phyloP scores from a whole-genome alignment of 2,797 vertebrate species.

The Odontamblyopus lacepedii region DNA sequence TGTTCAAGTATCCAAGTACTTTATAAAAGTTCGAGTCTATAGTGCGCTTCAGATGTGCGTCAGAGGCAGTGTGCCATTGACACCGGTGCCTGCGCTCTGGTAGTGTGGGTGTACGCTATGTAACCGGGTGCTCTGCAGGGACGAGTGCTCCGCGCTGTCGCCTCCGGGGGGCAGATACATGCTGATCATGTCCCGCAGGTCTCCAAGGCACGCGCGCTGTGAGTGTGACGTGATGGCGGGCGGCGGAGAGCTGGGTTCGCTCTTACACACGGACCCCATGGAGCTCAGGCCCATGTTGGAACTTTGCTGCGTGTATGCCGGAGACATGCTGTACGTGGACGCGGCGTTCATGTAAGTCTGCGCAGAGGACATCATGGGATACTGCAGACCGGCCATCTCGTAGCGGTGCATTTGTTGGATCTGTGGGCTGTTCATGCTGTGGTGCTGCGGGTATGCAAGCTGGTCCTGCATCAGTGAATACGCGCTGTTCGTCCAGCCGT shows the following conservation, averaged over 20 bases:
- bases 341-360: constrained; percentile 98
- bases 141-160: constrained; percentile 89
- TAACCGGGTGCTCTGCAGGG: constrained; percentile 89
- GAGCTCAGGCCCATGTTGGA: constrained; percentile 88
- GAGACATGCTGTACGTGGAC: constrained; percentile 91
- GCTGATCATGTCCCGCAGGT: constrained; percentile 99
- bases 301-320: constrained; percentile 89
- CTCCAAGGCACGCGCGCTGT: constrained; percentile 95
- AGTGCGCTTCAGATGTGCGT: constrained; percentile 89
- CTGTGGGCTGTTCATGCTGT: constrained; percentile 92
- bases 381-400: constrained; percentile 96
- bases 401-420: constrained; percentile 98
- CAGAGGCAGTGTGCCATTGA: constrained; percentile 96
- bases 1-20: constrained; percentile 86
- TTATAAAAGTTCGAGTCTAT: constrained; percentile 34
- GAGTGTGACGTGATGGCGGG: constrained; percentile 94
- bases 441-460: constrained; percentile 93
- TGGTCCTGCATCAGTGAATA: constrained; percentile 98
- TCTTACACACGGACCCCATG: constrained; percentile 94
- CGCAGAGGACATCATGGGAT: constrained; percentile 95
- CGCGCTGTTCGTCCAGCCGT: constrained; percentile 97
- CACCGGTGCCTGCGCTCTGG: constrained; percentile 91
- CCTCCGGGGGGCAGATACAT: constrained; percentile 99
- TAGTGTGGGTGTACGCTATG: constrained; percentile 98
- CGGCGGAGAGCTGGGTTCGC: constrained; percentile 94